Evolutionary conservation across 2,888 invertebrate species (phyloP).

Genomic region (Drosophila nr. perissopoda): DNA sequence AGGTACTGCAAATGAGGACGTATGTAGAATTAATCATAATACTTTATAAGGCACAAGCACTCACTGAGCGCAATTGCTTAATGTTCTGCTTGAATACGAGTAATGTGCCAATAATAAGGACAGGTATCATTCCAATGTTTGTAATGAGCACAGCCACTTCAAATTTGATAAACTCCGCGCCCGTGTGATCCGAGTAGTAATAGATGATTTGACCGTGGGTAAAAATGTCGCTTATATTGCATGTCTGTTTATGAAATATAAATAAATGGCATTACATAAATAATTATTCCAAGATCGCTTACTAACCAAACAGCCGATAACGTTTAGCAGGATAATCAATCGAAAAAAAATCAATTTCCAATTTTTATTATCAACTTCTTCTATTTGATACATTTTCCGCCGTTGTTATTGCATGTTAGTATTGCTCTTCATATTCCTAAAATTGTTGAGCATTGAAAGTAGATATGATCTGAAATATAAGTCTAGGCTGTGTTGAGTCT

Average conservation of each 20-base stretch:
- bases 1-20: constrained; percentile 23
- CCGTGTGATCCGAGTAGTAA: not conserved
- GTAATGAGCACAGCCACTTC: constrained; percentile 1
- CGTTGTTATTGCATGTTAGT: not conserved
- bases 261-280: not conserved
- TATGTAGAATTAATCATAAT: not conserved
- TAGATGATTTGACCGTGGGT: not conserved
- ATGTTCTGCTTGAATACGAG: constrained; percentile 21
- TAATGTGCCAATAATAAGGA: not conserved
- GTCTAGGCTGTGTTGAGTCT: not conserved
- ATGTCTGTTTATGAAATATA: constrained; percentile 1
- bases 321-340: not conserved
- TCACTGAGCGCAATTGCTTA: constrained; percentile 24
- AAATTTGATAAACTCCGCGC: constrained; percentile 26
- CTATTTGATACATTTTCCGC: not conserved
- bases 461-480: not conserved
- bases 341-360: constrained; percentile 30
- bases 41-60: constrained; percentile 9
- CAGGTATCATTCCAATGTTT: not conserved
- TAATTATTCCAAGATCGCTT: not conserved
- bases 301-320: constrained; percentile 30
- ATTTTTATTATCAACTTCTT: not conserved
- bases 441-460: not conserved
- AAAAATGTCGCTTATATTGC: not conserved
- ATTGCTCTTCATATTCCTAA: not conserved